Conservation (phyloP, 2,888 invertebrate genomes). For the Aplocera efformata region DNA sequence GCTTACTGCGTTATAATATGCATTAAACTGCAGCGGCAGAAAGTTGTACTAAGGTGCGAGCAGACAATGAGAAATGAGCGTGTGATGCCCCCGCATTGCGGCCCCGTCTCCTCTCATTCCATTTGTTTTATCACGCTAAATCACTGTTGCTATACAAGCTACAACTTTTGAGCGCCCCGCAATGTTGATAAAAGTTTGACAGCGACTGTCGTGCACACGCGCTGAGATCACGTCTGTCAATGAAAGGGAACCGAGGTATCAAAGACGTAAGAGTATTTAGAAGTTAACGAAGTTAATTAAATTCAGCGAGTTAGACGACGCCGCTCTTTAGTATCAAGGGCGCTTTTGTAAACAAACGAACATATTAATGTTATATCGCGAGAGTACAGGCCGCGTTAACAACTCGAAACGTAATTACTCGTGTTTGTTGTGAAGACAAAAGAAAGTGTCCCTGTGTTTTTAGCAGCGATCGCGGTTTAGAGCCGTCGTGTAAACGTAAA, state of each 20-base stretch:
- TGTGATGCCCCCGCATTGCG: slow-evolving; percentile 75
- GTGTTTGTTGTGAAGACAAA: slow-evolving; percentile 51
- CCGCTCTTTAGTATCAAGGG: slow-evolving; percentile 72
- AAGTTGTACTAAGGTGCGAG: slow-evolving; percentile 63
- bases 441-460: slow-evolving; percentile 34
- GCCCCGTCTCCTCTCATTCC: slow-evolving; percentile 58
- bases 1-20: slow-evolving; percentile 76
- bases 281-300: slow-evolving; percentile 80
- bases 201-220: slow-evolving; percentile 67
- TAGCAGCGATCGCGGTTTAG: slow-evolving; percentile 18
- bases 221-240: slow-evolving; percentile 63
- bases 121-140: slow-evolving; percentile 75
- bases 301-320: slow-evolving; percentile 71
- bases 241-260: slow-evolving; percentile 71
- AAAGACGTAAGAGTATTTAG: slow-evolving; percentile 79
- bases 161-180: slow-evolving; percentile 54
- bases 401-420: slow-evolving; percentile 64
- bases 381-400: slow-evolving; percentile 60
- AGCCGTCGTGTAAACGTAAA: slow-evolving; percentile 18
- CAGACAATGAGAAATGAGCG: slow-evolving; percentile 76
- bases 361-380: slow-evolving; percentile 74
- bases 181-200: slow-evolving; percentile 73
- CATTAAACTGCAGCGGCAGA: slow-evolving; percentile 72
- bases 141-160: slow-evolving; percentile 60
- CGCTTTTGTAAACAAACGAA: slow-evolving; percentile 71